phyloP scores from a whole-genome alignment of 2,888 invertebrate genomes.

The Orchesella flavescens region DNA sequence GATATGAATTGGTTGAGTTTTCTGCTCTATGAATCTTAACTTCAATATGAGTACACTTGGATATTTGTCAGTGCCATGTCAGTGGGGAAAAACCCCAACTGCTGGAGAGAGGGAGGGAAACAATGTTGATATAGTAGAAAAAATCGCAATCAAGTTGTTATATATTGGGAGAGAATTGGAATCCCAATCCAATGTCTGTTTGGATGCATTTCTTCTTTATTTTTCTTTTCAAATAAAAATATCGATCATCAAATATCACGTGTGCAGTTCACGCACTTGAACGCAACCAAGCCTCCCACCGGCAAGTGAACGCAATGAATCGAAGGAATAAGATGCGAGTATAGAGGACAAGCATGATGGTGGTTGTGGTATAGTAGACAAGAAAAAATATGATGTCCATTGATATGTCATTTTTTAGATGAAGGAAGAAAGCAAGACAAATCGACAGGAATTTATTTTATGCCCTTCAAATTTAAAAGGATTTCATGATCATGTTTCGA shows the following conservation, averaged over 20 bases:
- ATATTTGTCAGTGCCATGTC: slow-evolving; percentile 58
- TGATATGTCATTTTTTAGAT: slow-evolving; percentile 40
- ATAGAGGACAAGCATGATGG: neutral
- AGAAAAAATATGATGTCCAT: slow-evolving; percentile 41
- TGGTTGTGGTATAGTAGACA: no score
- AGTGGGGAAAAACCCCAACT: neutral
- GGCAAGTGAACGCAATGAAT: neutral
- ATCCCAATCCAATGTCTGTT: slow-evolving; percentile 4
- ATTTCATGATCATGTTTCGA: slow-evolving; percentile 20
- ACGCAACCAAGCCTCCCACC: slow-evolving; percentile 17
- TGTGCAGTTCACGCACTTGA: slow-evolving; percentile 45
- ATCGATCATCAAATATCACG: slow-evolving; percentile 24
- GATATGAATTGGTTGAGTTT: slow-evolving; percentile 53
- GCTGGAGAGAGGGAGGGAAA: neutral
- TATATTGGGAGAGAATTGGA: slow-evolving; percentile 6
- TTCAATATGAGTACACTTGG: slow-evolving; percentile 28
- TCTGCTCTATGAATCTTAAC: slow-evolving; percentile 53
- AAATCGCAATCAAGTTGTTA: slow-evolving; percentile 37
- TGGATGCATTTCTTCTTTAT: slow-evolving; percentile 22
- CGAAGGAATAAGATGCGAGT: neutral
- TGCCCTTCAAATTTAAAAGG: slow-evolving; percentile 22
- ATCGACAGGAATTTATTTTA: slow-evolving; percentile 38
- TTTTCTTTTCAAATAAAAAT: slow-evolving; percentile 28
- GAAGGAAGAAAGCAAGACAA: slow-evolving; percentile 23
- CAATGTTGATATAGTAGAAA: neutral